Base-by-base conservation (phyloP, 1,140 invertebrate genomes). In the Drosophila ambigua region DNA sequence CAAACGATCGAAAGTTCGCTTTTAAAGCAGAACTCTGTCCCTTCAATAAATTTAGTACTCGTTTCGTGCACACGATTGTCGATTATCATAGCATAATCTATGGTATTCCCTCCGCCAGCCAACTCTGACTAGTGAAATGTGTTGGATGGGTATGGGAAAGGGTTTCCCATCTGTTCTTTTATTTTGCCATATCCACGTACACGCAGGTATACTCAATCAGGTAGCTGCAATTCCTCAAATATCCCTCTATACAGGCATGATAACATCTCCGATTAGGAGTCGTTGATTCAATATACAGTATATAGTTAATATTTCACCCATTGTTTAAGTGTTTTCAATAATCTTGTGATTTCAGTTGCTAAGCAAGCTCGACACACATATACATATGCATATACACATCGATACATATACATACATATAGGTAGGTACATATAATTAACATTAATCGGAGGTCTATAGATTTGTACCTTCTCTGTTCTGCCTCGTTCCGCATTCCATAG, bases 71-170 rank as follows among this genome's bases (percentile, higher is more conserved):
- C 66, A 68, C 64, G 67, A 71, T 71, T 71, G 67, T 71, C 67
- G 67, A 71, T 71, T 71, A 71, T 71, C 64, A 66, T 67, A 67
- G 60, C 61, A 67, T 67, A 65, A 67, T 67, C 64, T 65, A 67
- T 39, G 26, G 44, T 52, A 45, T 24, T 28, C 5, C 26, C 26
- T 7, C 44, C 64, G 16, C 11, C 46, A 15, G 1, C 20, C 46
- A 43, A 8, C 61, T 50, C 52, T 55, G 35, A 50, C 35, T 69
- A 44, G 67, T 28, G 2, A 31, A 31, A 26, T 43, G 11, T 13
- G 35, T 39, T 71, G 39, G 35, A 15, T 52, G 57, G 64, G 6
- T 6, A 28, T 7, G 7, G 2, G 28, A 8, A 2, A 2, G 7
- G 28, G 7, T 3, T 31, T 31, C 4, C 39, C 20, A 20, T 20